Conservation (phyloP, 1,140 invertebrate species). For the Bombyx mori region DNA sequence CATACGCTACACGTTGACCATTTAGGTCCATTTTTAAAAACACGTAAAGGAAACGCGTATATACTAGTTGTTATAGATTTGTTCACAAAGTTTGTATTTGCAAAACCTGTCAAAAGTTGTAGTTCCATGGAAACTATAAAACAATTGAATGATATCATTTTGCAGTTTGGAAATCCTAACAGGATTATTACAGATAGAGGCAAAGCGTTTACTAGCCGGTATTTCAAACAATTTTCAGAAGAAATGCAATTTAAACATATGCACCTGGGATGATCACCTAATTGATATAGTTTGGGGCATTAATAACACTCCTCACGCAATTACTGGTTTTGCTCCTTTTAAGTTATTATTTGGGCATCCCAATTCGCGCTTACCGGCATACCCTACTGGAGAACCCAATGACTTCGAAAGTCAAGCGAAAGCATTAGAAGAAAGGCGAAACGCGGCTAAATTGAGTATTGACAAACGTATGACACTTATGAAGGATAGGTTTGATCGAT, state of each 20-base stretch:
- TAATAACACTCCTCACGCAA: background rate
- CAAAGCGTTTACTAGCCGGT: constrained; percentile 20
- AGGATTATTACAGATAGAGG: constrained; percentile 30
- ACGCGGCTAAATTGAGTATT: no score
- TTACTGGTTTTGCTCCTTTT: background rate
- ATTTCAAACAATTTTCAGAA: constrained; percentile 22
- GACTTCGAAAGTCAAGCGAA: no score
- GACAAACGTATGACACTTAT: no score
- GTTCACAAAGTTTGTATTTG: constrained; percentile 34
- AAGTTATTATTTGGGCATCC: background rate
- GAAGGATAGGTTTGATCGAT: no score
- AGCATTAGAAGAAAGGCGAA: no score
- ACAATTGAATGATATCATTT: constrained; percentile 16
- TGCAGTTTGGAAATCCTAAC: constrained; percentile 21
- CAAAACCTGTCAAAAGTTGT: constrained; percentile 16
- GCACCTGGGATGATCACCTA: background rate
- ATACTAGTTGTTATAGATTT: constrained; percentile 31
- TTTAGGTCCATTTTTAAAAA: constrained; percentile 30
- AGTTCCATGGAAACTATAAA: constrained; percentile 22
- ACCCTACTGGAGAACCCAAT: no score
- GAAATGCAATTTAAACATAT: constrained; percentile 19
- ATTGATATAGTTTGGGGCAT: background rate
- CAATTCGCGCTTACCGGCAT: background rate
- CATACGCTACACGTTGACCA: constrained; percentile 36
- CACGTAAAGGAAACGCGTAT: constrained; percentile 19